phyloP scores from a whole-genome alignment of 2,797 vertebrate genomes.

The Thripadectes ignobilis region DNA sequence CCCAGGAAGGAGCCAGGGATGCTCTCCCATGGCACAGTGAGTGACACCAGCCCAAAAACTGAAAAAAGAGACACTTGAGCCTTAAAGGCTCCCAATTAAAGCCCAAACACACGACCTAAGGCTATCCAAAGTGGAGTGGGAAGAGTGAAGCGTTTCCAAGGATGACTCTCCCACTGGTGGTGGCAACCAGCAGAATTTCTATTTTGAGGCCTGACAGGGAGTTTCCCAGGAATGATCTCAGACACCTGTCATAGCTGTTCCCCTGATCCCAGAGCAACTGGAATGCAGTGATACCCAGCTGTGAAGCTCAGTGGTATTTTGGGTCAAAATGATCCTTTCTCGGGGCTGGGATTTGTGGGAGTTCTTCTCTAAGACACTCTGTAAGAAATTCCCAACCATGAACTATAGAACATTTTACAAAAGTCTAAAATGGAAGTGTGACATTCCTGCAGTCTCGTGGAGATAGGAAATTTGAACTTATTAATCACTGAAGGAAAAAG shows the following conservation, averaged over 20 bases:
- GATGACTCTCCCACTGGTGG: conserved; percentile 5
- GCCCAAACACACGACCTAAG: not conserved
- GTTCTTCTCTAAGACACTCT: not conserved
- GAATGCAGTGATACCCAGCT: not conserved
- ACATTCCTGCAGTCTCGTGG: not conserved
- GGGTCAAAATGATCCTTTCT: not conserved
- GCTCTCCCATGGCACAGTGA: not conserved
- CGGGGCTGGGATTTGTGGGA: not conserved
- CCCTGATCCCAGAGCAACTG: not conserved
- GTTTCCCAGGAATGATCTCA: conserved; percentile 30
- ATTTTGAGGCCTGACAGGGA: not conserved
- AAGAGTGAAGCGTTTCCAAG: not conserved
- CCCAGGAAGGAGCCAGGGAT: not conserved
- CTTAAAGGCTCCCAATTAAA: not conserved
- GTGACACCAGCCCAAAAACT: not conserved
- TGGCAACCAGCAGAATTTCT: not conserved
- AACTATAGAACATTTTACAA: not conserved
- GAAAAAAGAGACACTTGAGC: not conserved
- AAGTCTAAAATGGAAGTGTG: not conserved
- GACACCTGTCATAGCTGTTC: not conserved
- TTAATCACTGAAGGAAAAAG: not conserved
- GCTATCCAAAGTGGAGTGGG: not conserved
- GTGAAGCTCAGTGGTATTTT: not conserved
- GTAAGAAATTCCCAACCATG: not conserved
- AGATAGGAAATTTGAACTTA: not conserved